phyloP scores from a whole-genome alignment of 2,797 vertebrate genomes.

The Bovichtus variegatus region DNA sequence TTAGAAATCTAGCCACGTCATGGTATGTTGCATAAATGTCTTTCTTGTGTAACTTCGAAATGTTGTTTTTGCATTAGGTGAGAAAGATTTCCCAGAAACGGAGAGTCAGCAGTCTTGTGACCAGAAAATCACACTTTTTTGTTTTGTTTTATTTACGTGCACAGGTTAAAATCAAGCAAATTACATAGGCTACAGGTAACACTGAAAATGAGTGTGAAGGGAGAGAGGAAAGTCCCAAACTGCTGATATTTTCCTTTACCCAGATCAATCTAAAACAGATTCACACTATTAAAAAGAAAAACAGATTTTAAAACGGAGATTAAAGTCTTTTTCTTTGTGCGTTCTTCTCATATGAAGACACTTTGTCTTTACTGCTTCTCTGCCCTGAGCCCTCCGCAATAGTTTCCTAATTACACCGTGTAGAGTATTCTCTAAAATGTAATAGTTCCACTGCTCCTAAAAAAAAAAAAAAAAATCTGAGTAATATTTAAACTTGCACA shows the following conservation, averaged over 20 bases:
- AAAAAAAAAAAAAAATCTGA: no score
- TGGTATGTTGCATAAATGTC: neutral
- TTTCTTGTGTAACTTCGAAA: constrained; percentile 16
- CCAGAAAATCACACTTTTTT: constrained; percentile 4
- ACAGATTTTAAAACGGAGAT: neutral
- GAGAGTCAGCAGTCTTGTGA: constrained; percentile 15
- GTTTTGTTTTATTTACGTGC: neutral
- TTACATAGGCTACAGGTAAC: neutral
- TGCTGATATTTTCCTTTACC: neutral
- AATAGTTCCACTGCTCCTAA: neutral
- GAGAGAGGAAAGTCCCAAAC: neutral
- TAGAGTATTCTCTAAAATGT: neutral
- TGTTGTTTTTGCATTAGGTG: neutral
- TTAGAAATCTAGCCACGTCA: constrained; percentile 9
- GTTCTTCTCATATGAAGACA: neutral
- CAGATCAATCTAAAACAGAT: neutral
- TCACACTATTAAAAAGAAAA: neutral
- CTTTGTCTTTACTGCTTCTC: neutral
- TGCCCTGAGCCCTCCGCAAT: neutral
- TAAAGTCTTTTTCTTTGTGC: neutral
- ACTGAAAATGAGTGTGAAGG: neutral
- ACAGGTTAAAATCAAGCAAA: neutral
- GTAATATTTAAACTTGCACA: neutral
- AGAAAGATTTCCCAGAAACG: neutral
- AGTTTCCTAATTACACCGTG: constrained; percentile 2